Evolutionary conservation across 2,797 vertebrate species (phyloP), one percentile per base, ranked within the genome.

Genomic region (Masticophis lateralis): DNA sequence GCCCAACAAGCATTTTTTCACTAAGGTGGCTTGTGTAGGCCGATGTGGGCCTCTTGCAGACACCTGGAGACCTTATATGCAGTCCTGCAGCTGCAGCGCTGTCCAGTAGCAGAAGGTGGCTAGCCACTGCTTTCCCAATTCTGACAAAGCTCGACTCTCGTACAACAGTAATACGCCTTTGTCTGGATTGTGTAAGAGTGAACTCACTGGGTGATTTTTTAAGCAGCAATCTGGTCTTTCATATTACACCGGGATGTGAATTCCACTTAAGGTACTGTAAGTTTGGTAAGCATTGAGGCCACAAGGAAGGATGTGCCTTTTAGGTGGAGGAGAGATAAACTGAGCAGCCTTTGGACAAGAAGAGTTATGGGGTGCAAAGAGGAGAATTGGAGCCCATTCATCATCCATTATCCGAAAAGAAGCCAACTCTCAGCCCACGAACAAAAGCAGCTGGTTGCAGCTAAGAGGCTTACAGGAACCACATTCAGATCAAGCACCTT

Each of bases 221-320:
- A 20, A 90, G 3, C 16, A 92, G 94, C 95, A 95, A 95, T 90
- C 0, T 5, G 87, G 74, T 91, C 90, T 96, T 97, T 97, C 97
- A 96, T 97, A 98, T 96, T 96, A 93, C 93, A 95, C 93, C 95
- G 92, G 95, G 97, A 59, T 96, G 32, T 57, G 96, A 97, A 97
- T 97, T 97, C 96, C 95, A 96, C 95, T 96, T 96, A 96, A 95
- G 95, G 93, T 96, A 97, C 91, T 96, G 95, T 94, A 96, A 95
- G 95, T 96, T 96, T 96, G 96, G 96, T 96, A 97, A 95, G 96
- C 97, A 97, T 95, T 96, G 97, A 96, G 95, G 94, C 94, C 96
- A 95, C 95, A 96, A 97, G 97, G 96, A 97, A 97, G 96, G 96
- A 96, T 95, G 95, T 96, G 96, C 96, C 96, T 95, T 69, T 11